Evolutionary conservation across 2,113 vertebrate species (phyloP), one percentile per base, ranked within the genome.

Genomic region (Galemys pyrenaicus): DNA sequence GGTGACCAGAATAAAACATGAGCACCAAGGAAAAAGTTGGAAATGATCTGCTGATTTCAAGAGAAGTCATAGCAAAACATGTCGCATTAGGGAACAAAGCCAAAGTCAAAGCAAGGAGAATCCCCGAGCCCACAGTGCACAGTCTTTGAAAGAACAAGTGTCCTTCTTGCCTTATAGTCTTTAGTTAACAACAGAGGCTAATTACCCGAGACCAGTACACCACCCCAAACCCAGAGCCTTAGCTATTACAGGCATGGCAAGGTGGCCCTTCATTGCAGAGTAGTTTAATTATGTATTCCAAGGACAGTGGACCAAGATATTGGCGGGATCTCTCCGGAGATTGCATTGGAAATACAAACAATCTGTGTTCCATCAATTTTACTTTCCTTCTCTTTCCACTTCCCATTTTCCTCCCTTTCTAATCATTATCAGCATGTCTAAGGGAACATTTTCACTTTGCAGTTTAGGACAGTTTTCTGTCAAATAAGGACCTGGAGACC

Each of bases 91-190:
- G 51, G 17, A 17, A 54, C 51, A 15, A 54, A 54, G 16, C 17
- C 17, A 26, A 82, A 92, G 77, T 65, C 77, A 74, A 22, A 51
- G 35, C 11, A 10, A 22, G 17, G 12, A 41, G 83, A 49, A 68
- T 56, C 28, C 49, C 49, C 13, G n/a, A 51, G n/a, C 30, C 62
- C 64, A 28, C 41, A 96, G 49, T 68, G 12, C 13, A 74, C 28
- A 60, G 67, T 87, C 49, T 68, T 77, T 75, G 79, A 87, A 94
- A 87, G 75, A 93, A 24, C 7, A 68, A 32, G 56, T 91, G 41
- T 67, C 56, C 44, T 6, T 80, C 39, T 94, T 41, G 58, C 65
- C n/a, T n/a, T n/a, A 11, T 17, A 16, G 17, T 20, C 17, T 44
- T 93, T 39, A 35, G 20, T 56, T 68, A 51, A 84, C 70, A 81